These are phyloP conservation scores for Pectinophora gossypiella DNA, from an alignment of 1,140 invertebrate genomes.

Conservation along the genomic window DNA sequence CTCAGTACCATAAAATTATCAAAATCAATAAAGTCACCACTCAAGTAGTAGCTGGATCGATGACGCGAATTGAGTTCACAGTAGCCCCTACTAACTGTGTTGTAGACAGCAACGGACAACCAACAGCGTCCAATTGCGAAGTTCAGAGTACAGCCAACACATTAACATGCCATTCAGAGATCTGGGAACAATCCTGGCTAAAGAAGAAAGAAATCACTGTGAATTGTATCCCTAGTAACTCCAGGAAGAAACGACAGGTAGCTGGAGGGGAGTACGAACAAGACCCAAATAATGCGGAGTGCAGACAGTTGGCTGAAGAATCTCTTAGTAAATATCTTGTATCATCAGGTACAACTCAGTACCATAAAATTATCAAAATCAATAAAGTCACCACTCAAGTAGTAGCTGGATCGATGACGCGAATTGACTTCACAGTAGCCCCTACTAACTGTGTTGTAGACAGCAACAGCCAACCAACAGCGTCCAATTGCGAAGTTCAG, in stretches of 20 bases:
- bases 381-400: no score
- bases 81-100: not conserved
- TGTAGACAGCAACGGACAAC: not conserved
- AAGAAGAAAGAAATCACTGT: not conserved
- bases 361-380: no score
- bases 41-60: slow-evolving; percentile 8
- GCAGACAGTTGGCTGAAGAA: no score
- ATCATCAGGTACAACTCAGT: no score
- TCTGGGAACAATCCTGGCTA: not conserved
- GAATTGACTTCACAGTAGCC: no score
- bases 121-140: not conserved
- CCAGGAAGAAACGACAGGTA: not conserved
- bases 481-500: no score
- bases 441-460: no score
- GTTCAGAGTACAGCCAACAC: not conserved
- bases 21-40: slow-evolving; percentile 1
- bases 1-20: not conserved
- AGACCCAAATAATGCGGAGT: no score
- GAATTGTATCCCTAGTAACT: not conserved
- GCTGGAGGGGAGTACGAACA: slow-evolving; percentile 2
- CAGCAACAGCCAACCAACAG: no score
- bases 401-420: no score
- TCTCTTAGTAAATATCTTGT: no score
- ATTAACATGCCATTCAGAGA: not conserved
- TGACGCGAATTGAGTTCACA: not conserved